phyloP scores from a whole-genome alignment of 1,140 invertebrate species.

The Himalopsyche phryganea region DNA sequence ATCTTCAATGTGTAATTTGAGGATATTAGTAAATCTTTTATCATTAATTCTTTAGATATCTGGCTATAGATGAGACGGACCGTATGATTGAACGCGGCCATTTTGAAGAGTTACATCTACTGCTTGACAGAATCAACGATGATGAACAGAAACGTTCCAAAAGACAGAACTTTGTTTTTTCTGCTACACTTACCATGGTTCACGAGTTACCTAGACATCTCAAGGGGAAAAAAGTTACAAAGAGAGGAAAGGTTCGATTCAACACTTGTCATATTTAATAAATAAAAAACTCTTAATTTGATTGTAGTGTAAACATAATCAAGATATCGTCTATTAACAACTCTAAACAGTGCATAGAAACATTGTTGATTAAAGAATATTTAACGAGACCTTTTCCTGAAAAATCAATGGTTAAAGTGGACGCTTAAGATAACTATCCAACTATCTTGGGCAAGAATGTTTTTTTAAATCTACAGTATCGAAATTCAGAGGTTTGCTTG shows the following conservation, averaged over 20 bases:
- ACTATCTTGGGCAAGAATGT: too few relatives aligned
- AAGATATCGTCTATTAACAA: too few relatives aligned
- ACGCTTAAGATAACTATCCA: too few relatives aligned
- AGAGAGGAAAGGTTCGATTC: conserved; percentile 34
- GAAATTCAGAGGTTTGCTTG: too few relatives aligned
- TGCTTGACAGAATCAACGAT: conserved; percentile 78
- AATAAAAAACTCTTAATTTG: background rate
- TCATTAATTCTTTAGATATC: conserved; percentile 53
- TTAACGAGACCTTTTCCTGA: too few relatives aligned
- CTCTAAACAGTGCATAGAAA: too few relatives aligned
- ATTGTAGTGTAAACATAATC: too few relatives aligned
- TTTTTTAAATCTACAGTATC: too few relatives aligned
- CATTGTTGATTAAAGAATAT: too few relatives aligned
- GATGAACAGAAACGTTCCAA: conserved; percentile 56
- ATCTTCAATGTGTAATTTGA: too few relatives aligned
- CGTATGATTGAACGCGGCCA: conserved; percentile 96
- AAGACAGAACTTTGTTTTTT: conserved; percentile 95
- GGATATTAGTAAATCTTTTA: background rate
- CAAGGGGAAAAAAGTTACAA: conserved; percentile 58
- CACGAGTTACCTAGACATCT: conserved; percentile 79
- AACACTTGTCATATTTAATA: background rate
- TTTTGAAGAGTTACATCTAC: conserved; percentile 85
- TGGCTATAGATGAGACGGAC: conserved; percentile 98
- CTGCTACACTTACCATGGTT: conserved; percentile 91
- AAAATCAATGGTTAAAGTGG: too few relatives aligned